Evolutionary conservation across 1,140 invertebrate species (phyloP).

Genomic region (Rhopalosiphum padi): DNA sequence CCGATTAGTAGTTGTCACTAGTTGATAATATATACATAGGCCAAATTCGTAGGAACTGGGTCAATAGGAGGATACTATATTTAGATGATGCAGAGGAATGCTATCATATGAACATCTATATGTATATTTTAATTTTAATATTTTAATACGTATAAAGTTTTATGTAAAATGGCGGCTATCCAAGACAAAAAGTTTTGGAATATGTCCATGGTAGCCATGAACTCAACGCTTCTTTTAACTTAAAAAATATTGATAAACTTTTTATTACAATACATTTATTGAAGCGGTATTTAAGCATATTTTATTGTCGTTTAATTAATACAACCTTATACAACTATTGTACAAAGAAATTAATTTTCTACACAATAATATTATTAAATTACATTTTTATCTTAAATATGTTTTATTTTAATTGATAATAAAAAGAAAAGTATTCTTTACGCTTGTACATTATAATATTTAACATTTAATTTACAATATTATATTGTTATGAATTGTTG

Average conservation of each 20-base stretch:
- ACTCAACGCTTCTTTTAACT: background rate
- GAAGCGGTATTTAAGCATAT: background rate
- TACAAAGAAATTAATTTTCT: background rate
- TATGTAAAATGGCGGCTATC: slow-evolving; percentile 2
- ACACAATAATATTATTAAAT: background rate
- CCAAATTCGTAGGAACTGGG: background rate
- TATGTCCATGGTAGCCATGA: background rate
- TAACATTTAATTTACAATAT: background rate
- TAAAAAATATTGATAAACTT: background rate
- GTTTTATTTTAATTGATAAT: too few species aligned
- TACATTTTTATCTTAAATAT: background rate
- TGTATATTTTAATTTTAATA: slow-evolving; percentile 34
- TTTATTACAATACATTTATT: background rate
- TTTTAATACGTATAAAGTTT: slow-evolving; percentile 23
- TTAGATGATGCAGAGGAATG: slow-evolving; percentile 27
- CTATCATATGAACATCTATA: background rate
- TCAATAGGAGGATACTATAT: slow-evolving; percentile 18
- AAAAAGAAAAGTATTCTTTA: background rate
- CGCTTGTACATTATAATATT: background rate
- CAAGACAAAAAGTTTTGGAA: slow-evolving; percentile 5
- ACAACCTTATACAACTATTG: background rate
- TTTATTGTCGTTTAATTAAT: background rate
- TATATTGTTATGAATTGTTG: background rate
- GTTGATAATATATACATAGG: background rate
- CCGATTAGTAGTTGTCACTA: background rate